phyloP scores from a whole-genome alignment of 2,113 vertebrate species.

The Ascaphus truei region DNA sequence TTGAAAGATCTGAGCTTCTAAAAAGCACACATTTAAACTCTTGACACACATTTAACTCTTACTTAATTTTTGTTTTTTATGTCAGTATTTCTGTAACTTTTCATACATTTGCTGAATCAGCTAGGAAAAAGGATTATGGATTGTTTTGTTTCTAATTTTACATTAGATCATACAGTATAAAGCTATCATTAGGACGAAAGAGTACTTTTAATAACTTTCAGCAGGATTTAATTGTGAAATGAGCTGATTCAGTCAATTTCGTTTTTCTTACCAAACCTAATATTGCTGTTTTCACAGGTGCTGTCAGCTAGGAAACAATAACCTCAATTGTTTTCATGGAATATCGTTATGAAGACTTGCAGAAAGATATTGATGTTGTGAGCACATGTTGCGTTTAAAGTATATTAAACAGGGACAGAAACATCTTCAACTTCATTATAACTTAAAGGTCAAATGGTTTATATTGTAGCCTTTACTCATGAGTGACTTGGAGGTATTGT shows the following conservation, averaged over 20 bases:
- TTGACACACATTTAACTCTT: too few species aligned
- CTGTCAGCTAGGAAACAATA: neutral
- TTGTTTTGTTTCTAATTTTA: neutral
- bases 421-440: neutral
- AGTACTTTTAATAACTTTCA: neutral
- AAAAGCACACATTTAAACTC: too few species aligned
- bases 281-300: neutral
- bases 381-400: neutral
- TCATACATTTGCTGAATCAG: too few species aligned
- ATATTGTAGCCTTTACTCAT: too few species aligned
- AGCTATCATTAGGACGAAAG: neutral
- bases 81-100: too few species aligned
- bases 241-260: neutral
- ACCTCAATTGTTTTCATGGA: neutral
- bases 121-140: too few species aligned
- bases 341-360: constrained; percentile 21
- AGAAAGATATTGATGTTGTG: neutral
- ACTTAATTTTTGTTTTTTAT: too few species aligned
- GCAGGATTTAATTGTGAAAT: constrained; percentile 11
- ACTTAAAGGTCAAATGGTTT: constrained; percentile 2
- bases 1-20: too few species aligned
- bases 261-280: neutral
- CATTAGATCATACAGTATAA: neutral
- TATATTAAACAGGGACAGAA: neutral
- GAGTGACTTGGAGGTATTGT: too few species aligned